Conservation (phyloP, 2,797 vertebrate species). For the Rhabdomys pumilio region DNA sequence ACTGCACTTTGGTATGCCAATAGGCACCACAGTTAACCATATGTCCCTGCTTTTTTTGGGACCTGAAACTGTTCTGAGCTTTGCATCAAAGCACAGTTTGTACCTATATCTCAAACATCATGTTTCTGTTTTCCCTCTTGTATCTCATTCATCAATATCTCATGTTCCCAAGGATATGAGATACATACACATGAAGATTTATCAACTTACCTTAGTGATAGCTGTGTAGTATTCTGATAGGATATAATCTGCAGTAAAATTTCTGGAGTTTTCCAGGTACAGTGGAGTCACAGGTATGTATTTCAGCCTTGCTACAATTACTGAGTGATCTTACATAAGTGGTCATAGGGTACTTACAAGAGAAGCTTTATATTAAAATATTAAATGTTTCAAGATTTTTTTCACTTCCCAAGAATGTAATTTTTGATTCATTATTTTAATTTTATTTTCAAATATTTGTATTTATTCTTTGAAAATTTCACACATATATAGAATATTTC, state of each 20-base stretch:
- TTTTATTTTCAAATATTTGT: background rate
- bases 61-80: background rate
- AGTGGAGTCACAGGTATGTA: background rate
- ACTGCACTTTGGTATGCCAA: background rate
- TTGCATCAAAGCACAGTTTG: background rate
- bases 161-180: background rate
- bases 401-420: background rate
- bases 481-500: background rate
- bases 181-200: background rate
- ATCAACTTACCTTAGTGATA: background rate
- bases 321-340: background rate
- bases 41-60: background rate
- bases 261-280: background rate
- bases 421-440: background rate
- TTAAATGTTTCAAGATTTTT: background rate
- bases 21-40: background rate
- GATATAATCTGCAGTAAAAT: background rate
- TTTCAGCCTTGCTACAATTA: background rate
- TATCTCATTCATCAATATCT: background rate
- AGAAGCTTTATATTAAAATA: background rate
- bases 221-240: background rate
- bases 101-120: background rate
- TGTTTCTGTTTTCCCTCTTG: background rate
- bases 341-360: background rate
- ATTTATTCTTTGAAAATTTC: background rate